phyloP scores from a whole-genome alignment of 35 echinoderm and acorn worm genomes.

The Apostichopus californicus region DNA sequence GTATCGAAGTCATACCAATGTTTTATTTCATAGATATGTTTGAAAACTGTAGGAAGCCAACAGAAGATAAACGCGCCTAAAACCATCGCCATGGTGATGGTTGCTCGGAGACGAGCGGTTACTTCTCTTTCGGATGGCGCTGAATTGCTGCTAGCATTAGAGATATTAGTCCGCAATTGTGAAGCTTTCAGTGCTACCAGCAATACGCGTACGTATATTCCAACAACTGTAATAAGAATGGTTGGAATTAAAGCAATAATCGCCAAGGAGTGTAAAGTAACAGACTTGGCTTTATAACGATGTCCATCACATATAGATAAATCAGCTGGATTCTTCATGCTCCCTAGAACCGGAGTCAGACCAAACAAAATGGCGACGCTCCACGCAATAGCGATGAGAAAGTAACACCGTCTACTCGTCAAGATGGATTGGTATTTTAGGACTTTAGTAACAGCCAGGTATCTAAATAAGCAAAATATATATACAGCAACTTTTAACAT shows the following conservation, averaged over 20 bases:
- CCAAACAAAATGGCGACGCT: slow-evolving; percentile 8
- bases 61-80: slow-evolving; percentile 46
- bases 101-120: slow-evolving; percentile 31
- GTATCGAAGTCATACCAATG: neutral
- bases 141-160: neutral
- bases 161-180: neutral
- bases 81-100: slow-evolving; percentile 46
- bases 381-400: slow-evolving; percentile 24
- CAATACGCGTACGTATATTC: slow-evolving; percentile 24
- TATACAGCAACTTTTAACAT: neutral
- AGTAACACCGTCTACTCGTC: slow-evolving; percentile 22
- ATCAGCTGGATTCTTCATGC: slow-evolving; percentile 9
- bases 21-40: slow-evolving; percentile 35
- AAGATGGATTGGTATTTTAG: slow-evolving; percentile 19
- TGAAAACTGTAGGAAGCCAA: slow-evolving; percentile 40
- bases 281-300: slow-evolving; percentile 39
- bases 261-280: slow-evolving; percentile 40
- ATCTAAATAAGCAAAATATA: slow-evolving; percentile 1
- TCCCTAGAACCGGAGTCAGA: neutral
- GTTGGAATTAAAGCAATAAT: slow-evolving; percentile 31
- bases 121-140: neutral
- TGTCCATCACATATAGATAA: slow-evolving; percentile 43
- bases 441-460: slow-evolving; percentile 32
- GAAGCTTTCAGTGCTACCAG: slow-evolving; percentile 15
- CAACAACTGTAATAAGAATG: neutral